phyloP scores from a whole-genome alignment of 2,113 vertebrate genomes.

The Vulpes vulpes region DNA sequence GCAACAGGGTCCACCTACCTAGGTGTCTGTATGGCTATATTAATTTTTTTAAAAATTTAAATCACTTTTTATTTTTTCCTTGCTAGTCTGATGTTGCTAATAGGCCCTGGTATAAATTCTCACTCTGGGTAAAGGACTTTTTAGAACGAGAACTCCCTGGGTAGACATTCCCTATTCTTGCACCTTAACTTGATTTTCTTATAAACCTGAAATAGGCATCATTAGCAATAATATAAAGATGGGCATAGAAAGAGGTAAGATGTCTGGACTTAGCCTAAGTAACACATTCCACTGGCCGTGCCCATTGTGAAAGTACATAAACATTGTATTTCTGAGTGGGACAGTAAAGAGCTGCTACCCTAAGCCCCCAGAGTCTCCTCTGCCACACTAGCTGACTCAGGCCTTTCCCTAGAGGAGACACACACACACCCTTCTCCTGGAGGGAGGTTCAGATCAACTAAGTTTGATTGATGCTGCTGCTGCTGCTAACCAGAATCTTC shows the following conservation, averaged over 20 bases:
- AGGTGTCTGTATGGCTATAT: background rate
- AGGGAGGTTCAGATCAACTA: background rate
- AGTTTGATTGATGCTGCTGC: background rate
- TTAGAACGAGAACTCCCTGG: background rate
- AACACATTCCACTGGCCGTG: background rate
- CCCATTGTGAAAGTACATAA: background rate
- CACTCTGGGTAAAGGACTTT: background rate
- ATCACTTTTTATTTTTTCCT: conserved; percentile 16
- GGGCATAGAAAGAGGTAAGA: background rate
- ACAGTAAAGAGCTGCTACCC: background rate
- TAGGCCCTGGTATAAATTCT: background rate
- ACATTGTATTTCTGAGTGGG: background rate
- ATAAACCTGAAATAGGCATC: background rate
- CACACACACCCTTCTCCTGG: background rate
- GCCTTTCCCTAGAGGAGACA: background rate
- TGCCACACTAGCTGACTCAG: background rate
- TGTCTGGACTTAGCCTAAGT: background rate
- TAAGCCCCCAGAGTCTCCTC: background rate
- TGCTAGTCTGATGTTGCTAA: background rate
- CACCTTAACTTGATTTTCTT: background rate
- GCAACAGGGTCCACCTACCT: background rate
- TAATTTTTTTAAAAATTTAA: background rate
- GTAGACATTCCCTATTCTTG: background rate
- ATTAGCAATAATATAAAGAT: background rate
- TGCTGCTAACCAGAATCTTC: background rate